A percentile compares a stretch with the other conserved stretches of the same genome.
Conservation (phyloP, 1,140 invertebrate genomes). For the Drosophila melanica region DNA sequence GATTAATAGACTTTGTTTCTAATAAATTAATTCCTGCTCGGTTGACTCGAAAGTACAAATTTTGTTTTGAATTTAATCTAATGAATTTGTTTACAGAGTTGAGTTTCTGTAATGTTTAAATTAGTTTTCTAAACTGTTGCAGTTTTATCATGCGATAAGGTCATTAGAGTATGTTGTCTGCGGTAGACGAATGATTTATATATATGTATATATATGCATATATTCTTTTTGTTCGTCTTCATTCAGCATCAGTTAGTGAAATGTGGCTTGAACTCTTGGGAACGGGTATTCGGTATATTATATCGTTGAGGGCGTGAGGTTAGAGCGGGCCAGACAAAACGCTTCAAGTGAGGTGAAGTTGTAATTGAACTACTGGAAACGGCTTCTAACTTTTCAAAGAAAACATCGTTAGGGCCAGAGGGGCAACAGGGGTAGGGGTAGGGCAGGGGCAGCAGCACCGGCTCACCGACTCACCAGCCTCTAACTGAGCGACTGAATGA, state of each 20-base stretch:
- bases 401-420: conserved; percentile 67
- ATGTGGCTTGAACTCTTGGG: conserved; percentile 10
- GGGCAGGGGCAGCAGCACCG: conserved; percentile 13
- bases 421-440: too few species aligned
- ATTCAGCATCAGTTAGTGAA: not conserved
- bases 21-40: too few species aligned
- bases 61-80: too few species aligned
- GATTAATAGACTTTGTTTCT: too few species aligned
- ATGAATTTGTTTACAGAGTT: too few species aligned
- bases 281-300: not conserved
- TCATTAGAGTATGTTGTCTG: too few species aligned
- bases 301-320: conserved; percentile 30
- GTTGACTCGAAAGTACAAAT: too few species aligned
- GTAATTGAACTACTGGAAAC: conserved; percentile 80
- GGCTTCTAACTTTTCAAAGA: conserved; percentile 78
- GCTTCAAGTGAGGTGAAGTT: conserved; percentile 72
- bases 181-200: not conserved
- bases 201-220: too few species aligned
- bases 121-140: too few species aligned
- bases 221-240: not conserved
- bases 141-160: too few species aligned
- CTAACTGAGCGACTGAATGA: conserved; percentile 45
- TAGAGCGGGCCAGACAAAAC: conserved; percentile 54
- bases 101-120: too few species aligned
- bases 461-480: not conserved